Conservation (phyloP, 2,113 vertebrate genomes). For the Triplophysa tibetana region DNA sequence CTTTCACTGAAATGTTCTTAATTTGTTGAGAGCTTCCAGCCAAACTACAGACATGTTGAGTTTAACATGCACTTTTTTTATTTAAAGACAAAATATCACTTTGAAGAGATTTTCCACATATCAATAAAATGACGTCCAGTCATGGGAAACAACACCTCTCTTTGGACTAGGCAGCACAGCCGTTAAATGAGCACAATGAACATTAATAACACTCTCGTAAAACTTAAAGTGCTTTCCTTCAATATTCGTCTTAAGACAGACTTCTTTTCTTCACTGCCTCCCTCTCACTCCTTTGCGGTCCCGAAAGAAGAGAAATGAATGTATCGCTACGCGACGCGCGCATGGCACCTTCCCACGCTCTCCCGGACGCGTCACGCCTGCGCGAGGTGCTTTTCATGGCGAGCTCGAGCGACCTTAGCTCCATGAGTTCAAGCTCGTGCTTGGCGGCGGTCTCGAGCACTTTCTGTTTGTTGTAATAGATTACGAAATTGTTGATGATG, state of each 20-base stretch:
- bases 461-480: conserved; percentile 94
- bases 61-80: conserved; percentile 56
- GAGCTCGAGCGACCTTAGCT: conserved; percentile 79
- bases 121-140: conserved; percentile 29
- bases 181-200: conserved; percentile 18
- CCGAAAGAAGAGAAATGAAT: conserved; percentile 77
- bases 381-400: conserved; percentile 52
- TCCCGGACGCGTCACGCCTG: conserved; percentile 52
- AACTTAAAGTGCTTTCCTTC: conserved; percentile 2
- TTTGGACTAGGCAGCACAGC: background rate
- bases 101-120: conserved; percentile 28
- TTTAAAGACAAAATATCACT: conserved; percentile 36
- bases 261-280: conserved; percentile 55
- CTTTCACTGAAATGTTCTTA: too few relatives aligned
- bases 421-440: conserved; percentile 93
- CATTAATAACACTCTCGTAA: background rate
- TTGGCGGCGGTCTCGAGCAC: conserved; percentile 94
- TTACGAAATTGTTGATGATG: conserved; percentile 97
- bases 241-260: conserved; percentile 15
- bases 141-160: conserved; percentile 21
- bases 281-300: conserved; percentile 79
- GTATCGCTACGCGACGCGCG: conserved; percentile 81
- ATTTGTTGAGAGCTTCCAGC: background rate
- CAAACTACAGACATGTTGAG: background rate
- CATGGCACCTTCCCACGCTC: conserved; percentile 65